Percentiles rank a stretch among this genome's conserved stretches.
Conservation (phyloP, 1,140 invertebrate species). For the Pristionchus pacificus region DNA sequence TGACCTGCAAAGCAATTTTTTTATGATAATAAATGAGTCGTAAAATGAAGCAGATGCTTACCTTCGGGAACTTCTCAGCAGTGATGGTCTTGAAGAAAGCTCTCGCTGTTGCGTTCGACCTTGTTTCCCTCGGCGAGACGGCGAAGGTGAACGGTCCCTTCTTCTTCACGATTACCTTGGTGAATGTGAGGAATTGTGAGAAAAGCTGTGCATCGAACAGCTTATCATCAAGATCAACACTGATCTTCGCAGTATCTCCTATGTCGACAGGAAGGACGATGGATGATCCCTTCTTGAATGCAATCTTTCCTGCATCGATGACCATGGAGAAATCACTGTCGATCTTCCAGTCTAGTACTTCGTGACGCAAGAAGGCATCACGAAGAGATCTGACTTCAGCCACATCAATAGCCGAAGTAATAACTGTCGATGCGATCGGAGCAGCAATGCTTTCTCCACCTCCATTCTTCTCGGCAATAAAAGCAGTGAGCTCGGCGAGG, state of each 20-base stretch:
- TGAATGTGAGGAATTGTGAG: conserved; percentile 13
- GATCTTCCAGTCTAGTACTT: conserved; percentile 3
- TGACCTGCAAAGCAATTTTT: too few species aligned
- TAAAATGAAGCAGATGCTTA: too few species aligned
- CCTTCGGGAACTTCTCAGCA: conserved; percentile 22
- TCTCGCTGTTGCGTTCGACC: conserved; percentile 12
- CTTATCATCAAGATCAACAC: background rate
- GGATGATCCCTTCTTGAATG: background rate
- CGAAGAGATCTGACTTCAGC: too few species aligned
- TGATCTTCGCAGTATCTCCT: background rate
- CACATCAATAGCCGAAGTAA: too few species aligned
- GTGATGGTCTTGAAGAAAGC: conserved; percentile 28
- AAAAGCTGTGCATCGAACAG: background rate
- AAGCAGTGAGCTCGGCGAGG: conserved; percentile 11
- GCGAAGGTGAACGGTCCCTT: conserved; percentile 3
- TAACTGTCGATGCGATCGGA: too few species aligned
- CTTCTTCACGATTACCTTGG: background rate
- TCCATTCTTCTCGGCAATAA: background rate
- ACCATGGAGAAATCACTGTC: background rate
- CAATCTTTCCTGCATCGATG: background rate
- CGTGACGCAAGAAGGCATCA: too few species aligned
- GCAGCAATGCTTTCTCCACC: background rate
- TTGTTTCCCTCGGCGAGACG: background rate
- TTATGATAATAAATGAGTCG: too few species aligned
- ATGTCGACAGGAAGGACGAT: background rate